Evolutionary conservation across 2,888 invertebrate genomes (phyloP).

Genomic region (Harpalus rubripes): DNA sequence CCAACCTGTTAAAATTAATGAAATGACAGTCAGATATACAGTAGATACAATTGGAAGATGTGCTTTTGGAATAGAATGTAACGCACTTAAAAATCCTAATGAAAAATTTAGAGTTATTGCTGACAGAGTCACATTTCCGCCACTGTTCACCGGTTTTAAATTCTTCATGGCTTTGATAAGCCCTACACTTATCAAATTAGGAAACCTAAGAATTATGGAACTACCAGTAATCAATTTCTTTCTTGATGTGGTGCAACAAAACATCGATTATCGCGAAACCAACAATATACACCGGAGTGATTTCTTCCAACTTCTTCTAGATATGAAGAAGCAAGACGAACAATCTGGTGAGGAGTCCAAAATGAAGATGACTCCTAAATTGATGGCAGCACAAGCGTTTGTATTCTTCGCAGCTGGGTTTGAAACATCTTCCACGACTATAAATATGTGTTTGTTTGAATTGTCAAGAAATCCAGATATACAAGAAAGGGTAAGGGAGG

Average conservation of each 20-base stretch:
- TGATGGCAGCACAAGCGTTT: slow-evolving; percentile 65
- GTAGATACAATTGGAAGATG: slow-evolving; percentile 59
- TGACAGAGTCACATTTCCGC: slow-evolving; percentile 34
- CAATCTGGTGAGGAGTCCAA: neutral
- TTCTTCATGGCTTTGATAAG: slow-evolving; percentile 48
- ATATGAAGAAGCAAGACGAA: slow-evolving; percentile 61
- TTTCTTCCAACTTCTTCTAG: slow-evolving; percentile 53
- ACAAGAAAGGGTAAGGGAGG: slow-evolving; percentile 62
- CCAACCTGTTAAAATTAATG: slow-evolving; percentile 55
- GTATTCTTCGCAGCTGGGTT: slow-evolving; percentile 67
- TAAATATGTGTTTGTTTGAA: slow-evolving; percentile 64
- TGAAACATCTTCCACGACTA: slow-evolving; percentile 67
- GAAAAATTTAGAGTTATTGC: slow-evolving; percentile 54
- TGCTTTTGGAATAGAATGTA: slow-evolving; percentile 63
- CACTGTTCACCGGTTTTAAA: slow-evolving; percentile 50
- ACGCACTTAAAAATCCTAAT: slow-evolving; percentile 53
- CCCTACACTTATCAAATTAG: slow-evolving; percentile 20
- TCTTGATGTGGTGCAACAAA: slow-evolving; percentile 54
- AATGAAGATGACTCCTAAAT: slow-evolving; percentile 47
- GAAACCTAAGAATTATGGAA: slow-evolving; percentile 50
- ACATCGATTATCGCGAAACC: slow-evolving; percentile 44
- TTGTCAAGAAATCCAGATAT: slow-evolving; percentile 54
- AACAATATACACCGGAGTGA: slow-evolving; percentile 56
- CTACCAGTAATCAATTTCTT: slow-evolving; percentile 42
- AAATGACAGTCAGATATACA: slow-evolving; percentile 55